These are phyloP conservation scores for Chorisops tibialis DNA, from an alignment of 2,888 invertebrate genomes.

Conservation along the genomic window DNA sequence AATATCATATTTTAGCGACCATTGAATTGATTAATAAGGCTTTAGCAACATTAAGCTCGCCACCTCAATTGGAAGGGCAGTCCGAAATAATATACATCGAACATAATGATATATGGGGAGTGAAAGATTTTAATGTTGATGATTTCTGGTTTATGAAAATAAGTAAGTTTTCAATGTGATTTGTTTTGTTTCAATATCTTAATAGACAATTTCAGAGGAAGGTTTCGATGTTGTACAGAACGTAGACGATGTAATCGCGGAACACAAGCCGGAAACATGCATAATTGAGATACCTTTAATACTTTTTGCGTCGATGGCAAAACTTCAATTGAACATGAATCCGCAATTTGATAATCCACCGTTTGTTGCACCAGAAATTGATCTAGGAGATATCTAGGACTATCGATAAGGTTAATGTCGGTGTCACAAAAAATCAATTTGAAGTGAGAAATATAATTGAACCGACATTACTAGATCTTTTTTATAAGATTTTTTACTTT, in stretches of 20 bases:
- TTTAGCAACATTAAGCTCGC: slow-evolving; percentile 57
- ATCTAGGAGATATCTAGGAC: too few species aligned
- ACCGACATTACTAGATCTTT: too few species aligned
- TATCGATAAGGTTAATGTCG: too few species aligned
- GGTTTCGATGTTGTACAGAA: slow-evolving; percentile 45
- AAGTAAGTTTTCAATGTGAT: slow-evolving; percentile 52
- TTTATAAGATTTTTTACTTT: too few species aligned
- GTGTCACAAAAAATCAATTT: too few species aligned
- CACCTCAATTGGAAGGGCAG: slow-evolving; percentile 47
- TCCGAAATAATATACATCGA: slow-evolving; percentile 55
- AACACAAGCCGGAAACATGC: slow-evolving; percentile 62
- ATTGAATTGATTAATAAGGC: slow-evolving; percentile 83
- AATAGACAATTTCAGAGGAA: slow-evolving; percentile 44
- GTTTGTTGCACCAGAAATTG: too few species aligned
- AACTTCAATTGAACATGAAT: too few species aligned
- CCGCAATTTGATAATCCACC: too few species aligned
- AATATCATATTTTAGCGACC: slow-evolving; percentile 56
- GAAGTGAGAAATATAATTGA: too few species aligned
- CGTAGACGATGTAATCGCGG: slow-evolving; percentile 45
- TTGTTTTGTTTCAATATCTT: slow-evolving; percentile 28
- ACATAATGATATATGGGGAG: slow-evolving; percentile 68
- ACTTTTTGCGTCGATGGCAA: too few species aligned
- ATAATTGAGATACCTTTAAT: slow-evolving; percentile 73
- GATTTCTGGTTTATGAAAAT: slow-evolving; percentile 82
- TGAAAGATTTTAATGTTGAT: slow-evolving; percentile 61